Evolutionary conservation across 2,113 vertebrate species (phyloP).

Genomic region (Phoxinus phoxinus): DNA sequence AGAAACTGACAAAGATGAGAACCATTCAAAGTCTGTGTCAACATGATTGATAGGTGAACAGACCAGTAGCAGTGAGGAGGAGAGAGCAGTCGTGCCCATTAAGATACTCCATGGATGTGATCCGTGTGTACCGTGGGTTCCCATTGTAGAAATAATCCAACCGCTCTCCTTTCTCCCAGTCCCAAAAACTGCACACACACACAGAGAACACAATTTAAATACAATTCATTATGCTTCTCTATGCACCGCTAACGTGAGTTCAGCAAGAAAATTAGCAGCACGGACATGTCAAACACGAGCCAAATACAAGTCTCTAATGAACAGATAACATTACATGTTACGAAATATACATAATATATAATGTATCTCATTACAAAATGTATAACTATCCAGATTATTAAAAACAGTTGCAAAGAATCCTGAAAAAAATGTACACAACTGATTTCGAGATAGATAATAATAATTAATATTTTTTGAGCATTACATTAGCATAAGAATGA

Average conservation of each 20-base stretch:
- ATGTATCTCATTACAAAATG: no score
- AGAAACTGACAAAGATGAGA: not conserved
- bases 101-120: constrained; percentile 97
- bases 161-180: constrained; percentile 97
- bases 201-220: constrained; percentile 8
- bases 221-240: not conserved
- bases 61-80: constrained; percentile 87
- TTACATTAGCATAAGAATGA: no score
- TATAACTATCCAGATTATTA: no score
- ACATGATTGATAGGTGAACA: constrained; percentile 24
- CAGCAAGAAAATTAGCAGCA: not conserved
- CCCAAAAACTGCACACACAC: constrained; percentile 86
- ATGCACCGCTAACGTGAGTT: not conserved
- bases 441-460: no score
- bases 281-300: not conserved
- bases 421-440: no score
- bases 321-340: not conserved
- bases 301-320: not conserved
- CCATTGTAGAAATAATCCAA: constrained; percentile 98
- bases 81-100: constrained; percentile 90
- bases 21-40: not conserved
- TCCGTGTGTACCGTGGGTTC: constrained; percentile 94
- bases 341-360: not conserved
- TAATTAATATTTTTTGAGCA: no score
- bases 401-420: no score